Conservation (phyloP, 2,113 vertebrate genomes). For the Equus przewalskii region DNA sequence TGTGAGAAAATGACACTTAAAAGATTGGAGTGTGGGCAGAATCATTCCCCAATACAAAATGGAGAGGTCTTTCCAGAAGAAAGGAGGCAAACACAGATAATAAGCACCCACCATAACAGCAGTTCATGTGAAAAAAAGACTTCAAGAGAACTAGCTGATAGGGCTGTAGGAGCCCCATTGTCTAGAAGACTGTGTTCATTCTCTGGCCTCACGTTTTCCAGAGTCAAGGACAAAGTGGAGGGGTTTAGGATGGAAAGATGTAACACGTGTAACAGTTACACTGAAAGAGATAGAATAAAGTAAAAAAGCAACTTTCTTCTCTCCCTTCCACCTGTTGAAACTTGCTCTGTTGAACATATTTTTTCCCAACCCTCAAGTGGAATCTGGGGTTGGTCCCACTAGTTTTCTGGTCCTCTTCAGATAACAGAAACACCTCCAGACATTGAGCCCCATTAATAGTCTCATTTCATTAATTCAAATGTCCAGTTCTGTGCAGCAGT, state of each 20-base stretch:
- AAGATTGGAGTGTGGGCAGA: not conserved
- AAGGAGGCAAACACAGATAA: not conserved
- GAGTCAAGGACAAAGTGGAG: constrained; percentile 31
- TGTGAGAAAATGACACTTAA: not conserved
- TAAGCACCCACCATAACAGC: not conserved
- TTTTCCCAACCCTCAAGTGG: not conserved
- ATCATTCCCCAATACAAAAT: not conserved
- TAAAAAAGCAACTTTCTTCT: constrained; percentile 22
- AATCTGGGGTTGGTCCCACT: not conserved
- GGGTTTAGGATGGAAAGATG: not conserved
- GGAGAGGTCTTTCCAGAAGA: not conserved
- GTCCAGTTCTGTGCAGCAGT: not conserved
- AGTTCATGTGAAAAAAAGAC: not conserved
- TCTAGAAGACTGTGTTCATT: not conserved
- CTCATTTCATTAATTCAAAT: constrained; percentile 6
- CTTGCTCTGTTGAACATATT: not conserved
- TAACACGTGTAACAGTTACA: not conserved
- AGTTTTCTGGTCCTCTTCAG: constrained; percentile 19
- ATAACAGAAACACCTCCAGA: not conserved
- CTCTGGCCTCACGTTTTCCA: not conserved
- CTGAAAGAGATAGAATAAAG: not conserved
- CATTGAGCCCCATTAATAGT: not conserved
- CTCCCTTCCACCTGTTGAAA: not conserved
- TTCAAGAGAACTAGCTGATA: not conserved
- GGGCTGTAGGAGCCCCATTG: not conserved